Evolutionary conservation across 2,888 invertebrate genomes (phyloP).

Genomic region (Heptascelio sp.): DNA sequence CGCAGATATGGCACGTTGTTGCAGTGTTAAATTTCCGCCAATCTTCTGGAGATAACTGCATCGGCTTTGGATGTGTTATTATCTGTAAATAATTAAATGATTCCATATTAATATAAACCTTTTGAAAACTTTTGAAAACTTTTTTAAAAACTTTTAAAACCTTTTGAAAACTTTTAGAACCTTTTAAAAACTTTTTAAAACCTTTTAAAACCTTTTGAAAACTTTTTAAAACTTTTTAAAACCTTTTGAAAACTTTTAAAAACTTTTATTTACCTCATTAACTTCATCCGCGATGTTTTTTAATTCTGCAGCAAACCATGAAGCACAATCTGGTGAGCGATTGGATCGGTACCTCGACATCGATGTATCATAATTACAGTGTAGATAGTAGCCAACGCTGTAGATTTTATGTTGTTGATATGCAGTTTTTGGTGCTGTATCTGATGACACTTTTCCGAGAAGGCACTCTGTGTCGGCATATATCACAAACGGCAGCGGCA

Average conservation of each 20-base stretch:
- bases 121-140: no score
- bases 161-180: no score
- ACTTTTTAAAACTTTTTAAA: no score
- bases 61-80: background rate
- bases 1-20: slow-evolving; percentile 1
- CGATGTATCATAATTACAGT: background rate
- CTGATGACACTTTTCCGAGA: background rate
- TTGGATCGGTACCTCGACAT: background rate
- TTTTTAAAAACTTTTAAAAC: no score
- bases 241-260: no score
- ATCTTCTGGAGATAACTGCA: background rate
- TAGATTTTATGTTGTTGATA: background rate
- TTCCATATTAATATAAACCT: background rate
- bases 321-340: background rate
- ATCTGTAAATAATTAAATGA: background rate
- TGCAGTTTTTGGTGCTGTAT: background rate
- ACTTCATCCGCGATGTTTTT: background rate
- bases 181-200: no score
- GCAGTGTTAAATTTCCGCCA: background rate
- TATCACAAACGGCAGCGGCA: slow-evolving; percentile 12
- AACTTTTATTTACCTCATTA: background rate
- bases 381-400: background rate
- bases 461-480: slow-evolving; percentile 27
- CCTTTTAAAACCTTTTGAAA: no score
- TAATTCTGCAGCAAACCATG: background rate